Evolutionary conservation across 2,888 invertebrate genomes (phyloP).

Genomic region (Plusia festucae): DNA sequence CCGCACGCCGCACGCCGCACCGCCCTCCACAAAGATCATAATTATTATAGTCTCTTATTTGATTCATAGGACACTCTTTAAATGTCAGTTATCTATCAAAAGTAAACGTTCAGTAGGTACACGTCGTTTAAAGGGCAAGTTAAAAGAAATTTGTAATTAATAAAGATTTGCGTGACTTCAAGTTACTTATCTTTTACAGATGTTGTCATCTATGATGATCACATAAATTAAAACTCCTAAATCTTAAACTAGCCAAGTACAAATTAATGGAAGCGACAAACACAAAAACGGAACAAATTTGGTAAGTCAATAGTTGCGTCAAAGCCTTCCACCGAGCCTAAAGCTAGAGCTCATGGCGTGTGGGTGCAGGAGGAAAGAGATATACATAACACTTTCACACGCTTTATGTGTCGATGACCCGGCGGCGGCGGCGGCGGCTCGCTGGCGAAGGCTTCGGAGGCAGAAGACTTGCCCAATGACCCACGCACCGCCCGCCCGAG

Average conservation of each 20-base stretch:
- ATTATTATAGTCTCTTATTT: too few species aligned
- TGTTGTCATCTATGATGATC: not conserved
- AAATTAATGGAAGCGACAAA: not conserved
- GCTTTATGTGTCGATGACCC: slow-evolving; percentile 85
- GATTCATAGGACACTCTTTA: slow-evolving; percentile 5
- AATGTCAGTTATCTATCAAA: slow-evolving; percentile 4
- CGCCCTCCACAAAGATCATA: slow-evolving; percentile 9
- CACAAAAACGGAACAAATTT: slow-evolving; percentile 1
- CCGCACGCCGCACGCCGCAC: not conserved
- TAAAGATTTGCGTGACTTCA: too few species aligned
- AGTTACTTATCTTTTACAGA: not conserved
- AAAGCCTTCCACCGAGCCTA: slow-evolving; percentile 14
- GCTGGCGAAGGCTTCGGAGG: slow-evolving; percentile 54
- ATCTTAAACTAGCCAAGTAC: not conserved
- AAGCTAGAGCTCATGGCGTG: slow-evolving; percentile 58
- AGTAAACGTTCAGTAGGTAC: not conserved
- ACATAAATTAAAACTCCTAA: not conserved
- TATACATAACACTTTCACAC: slow-evolving; percentile 82
- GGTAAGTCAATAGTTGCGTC: slow-evolving; percentile 17
- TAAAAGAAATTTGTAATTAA: too few species aligned
- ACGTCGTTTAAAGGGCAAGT: not conserved
- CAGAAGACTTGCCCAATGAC: slow-evolving; percentile 70
- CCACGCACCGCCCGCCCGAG: slow-evolving; percentile 65
- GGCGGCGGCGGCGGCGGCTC: slow-evolving; percentile 50
- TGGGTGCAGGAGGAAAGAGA: slow-evolving; percentile 80